Evolutionary conservation across 2,797 vertebrate genomes (phyloP).

Genomic region (Ctenopoma kingsleyae): DNA sequence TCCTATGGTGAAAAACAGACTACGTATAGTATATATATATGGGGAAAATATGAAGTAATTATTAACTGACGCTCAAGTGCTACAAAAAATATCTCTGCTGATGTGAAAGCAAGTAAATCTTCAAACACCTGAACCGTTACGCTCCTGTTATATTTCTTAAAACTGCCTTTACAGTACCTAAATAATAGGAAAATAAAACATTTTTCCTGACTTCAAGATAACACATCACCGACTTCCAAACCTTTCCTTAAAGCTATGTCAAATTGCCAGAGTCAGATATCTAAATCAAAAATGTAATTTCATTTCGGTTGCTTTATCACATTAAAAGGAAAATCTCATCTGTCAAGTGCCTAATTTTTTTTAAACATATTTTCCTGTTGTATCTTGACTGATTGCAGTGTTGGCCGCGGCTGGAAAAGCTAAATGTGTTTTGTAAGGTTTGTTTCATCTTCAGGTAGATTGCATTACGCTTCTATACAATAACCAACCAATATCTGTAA

Average conservation of each 20-base stretch:
- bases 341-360: conserved; percentile 21
- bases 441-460: conserved; percentile 5
- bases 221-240: not conserved
- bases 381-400: too few species aligned
- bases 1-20: too few species aligned
- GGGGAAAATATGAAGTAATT: too few species aligned
- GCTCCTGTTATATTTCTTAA: not conserved
- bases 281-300: conserved; percentile 26
- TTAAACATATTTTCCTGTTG: conserved; percentile 25
- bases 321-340: conserved; percentile 39
- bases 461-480: not conserved
- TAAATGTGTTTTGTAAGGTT: not conserved
- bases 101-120: too few species aligned
- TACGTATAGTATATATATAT: too few species aligned
- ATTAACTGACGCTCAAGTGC: too few species aligned
- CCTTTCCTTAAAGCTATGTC: conserved; percentile 18
- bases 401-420: too few species aligned
- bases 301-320: conserved; percentile 53
- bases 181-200: too few species aligned
- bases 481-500: not conserved
- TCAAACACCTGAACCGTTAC: too few species aligned
- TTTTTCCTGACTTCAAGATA: not conserved
- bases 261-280: conserved; percentile 16
- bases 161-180: not conserved
- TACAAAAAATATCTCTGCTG: too few species aligned